These are phyloP conservation scores for Timandra comae DNA, from an alignment of 2,888 invertebrate species.

Conservation along the genomic window DNA sequence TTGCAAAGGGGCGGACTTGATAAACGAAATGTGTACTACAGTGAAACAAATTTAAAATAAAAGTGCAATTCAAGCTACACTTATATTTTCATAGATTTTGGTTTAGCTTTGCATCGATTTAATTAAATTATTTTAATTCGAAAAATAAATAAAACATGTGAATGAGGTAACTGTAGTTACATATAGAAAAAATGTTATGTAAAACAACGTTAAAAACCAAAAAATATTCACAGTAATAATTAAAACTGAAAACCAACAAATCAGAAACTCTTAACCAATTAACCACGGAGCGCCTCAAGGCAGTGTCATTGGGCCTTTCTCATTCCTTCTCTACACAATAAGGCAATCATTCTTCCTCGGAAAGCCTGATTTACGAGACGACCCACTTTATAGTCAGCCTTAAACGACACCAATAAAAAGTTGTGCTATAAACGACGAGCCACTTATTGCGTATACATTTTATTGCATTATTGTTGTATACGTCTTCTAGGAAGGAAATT, in stretches of 20 bases:
- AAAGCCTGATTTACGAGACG: constrained; percentile 61
- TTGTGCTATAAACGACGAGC: constrained; percentile 51
- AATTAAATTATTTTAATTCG: no score
- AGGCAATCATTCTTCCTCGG: constrained; percentile 35
- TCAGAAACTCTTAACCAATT: constrained; percentile 9
- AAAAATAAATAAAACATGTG: no score
- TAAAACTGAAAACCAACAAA: no score
- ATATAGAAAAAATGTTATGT: no score
- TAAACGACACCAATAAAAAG: constrained; percentile 69
- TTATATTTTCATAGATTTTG: no score
- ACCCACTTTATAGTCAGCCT: constrained; percentile 57
- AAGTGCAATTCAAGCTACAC: no score
- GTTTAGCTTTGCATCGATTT: no score
- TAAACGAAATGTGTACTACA: no score
- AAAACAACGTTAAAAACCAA: constrained; percentile 2
- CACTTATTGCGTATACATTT: constrained; percentile 41
- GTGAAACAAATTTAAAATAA: no score
- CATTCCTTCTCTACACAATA: constrained; percentile 20
- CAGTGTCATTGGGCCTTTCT: constrained; percentile 24
- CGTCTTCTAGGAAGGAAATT: neutral
- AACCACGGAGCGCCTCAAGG: constrained; percentile 24
- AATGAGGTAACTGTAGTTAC: no score
- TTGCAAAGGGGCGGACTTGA: neutral
- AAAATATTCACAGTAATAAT: constrained; percentile 9
- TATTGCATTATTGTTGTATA: constrained; percentile 29